Evolutionary conservation across 2,888 invertebrate species (phyloP).

Genomic region (Nysson spinosus): DNA sequence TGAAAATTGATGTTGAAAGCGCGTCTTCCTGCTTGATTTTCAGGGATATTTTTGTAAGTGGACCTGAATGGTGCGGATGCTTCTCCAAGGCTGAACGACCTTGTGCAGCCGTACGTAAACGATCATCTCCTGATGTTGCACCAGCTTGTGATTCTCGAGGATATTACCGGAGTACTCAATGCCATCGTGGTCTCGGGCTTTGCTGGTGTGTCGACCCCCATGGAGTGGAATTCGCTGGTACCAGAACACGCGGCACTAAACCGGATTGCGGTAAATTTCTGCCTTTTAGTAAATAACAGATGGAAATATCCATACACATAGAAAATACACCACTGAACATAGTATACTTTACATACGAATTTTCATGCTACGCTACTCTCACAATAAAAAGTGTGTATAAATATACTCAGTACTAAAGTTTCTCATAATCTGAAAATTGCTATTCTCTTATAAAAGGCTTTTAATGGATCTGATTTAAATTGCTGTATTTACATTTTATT

Average conservation of each 20-base stretch:
- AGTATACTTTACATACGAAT: too few relatives aligned
- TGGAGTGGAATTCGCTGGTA: conserved; percentile 91
- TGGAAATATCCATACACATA: too few relatives aligned
- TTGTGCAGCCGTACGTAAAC: conserved; percentile 89
- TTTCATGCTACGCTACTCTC: too few relatives aligned
- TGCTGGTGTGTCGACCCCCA: conserved; percentile 97
- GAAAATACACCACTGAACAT: too few relatives aligned
- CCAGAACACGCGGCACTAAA: conserved; percentile 86
- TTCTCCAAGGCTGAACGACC: conserved; percentile 90
- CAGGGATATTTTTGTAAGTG: conserved; percentile 82
- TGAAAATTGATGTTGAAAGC: too few relatives aligned
- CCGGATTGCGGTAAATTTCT: conserved; percentile 84
- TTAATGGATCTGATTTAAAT: too few relatives aligned
- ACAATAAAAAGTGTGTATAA: too few relatives aligned
- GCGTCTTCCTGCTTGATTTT: too few relatives aligned
- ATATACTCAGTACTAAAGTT: too few relatives aligned
- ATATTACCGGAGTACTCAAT: conserved; percentile 91
- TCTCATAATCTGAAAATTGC: too few relatives aligned
- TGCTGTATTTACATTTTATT: too few relatives aligned
- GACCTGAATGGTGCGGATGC: conserved; percentile 89
- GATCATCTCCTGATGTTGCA: conserved; percentile 83
- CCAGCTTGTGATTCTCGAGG: conserved; percentile 90
- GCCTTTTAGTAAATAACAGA: not conserved
- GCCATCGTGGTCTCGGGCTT: conserved; percentile 90
- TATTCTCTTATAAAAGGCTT: too few relatives aligned